Conservation (phyloP, 2,888 invertebrate species). For the Leptinotarsa rubiginosa region DNA sequence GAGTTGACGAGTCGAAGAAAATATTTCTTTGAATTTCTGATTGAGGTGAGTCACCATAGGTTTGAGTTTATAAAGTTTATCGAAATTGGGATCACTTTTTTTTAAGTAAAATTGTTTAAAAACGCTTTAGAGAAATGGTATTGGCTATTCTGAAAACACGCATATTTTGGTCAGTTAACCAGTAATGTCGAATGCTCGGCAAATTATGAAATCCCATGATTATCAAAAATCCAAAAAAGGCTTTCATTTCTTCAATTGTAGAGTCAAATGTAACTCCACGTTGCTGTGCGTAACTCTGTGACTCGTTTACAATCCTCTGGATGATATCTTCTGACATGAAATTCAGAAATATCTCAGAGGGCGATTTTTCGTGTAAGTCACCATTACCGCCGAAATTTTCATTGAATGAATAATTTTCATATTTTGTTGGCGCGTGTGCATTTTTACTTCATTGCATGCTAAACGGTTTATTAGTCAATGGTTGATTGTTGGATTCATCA, state of each 20-base stretch:
- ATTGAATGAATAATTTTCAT: conserved; percentile 5
- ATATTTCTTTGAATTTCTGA: conserved; percentile 17
- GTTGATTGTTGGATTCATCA: background rate
- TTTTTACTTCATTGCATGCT: background rate
- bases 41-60: background rate
- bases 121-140: conserved; percentile 25
- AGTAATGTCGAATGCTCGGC: conserved; percentile 28
- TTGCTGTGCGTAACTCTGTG: background rate
- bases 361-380: background rate
- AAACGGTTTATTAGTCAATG: conserved; percentile 3
- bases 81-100: conserved; percentile 9
- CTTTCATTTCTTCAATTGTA: background rate
- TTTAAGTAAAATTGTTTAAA: conserved; percentile 23
- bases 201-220: conserved; percentile 30
- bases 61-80: conserved; percentile 9
- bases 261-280: background rate
- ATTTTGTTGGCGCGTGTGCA: conserved; percentile 1
- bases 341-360: background rate
- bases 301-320: conserved; percentile 2
- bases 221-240: conserved; percentile 23
- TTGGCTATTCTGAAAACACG: background rate
- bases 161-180: conserved; percentile 25
- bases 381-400: background rate
- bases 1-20: conserved; percentile 15
- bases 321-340: conserved; percentile 5